Percentiles rank a stretch among this genome's conserved stretches.
Evolutionary conservation across 1,140 invertebrate genomes (phyloP).

Genomic region (Periplaneta americana): DNA sequence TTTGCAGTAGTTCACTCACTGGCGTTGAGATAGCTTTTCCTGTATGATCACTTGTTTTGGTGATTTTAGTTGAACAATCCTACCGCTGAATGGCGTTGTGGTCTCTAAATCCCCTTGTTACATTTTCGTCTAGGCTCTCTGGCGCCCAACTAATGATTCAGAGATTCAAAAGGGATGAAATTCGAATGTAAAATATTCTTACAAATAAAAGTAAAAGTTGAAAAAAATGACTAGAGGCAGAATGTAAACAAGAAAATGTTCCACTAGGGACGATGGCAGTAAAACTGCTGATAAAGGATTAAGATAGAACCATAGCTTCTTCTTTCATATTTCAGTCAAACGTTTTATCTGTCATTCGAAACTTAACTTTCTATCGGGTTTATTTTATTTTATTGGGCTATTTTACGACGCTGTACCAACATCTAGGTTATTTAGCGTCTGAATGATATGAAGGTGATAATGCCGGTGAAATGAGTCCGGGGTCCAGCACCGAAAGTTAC

Average conservation of each 20-base stretch:
- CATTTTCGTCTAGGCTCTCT: not conserved
- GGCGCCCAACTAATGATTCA: not conserved
- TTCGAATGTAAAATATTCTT: not conserved
- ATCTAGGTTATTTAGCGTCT: too few relatives aligned
- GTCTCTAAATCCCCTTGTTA: not conserved
- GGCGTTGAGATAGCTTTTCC: too few relatives aligned
- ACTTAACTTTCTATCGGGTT: too few relatives aligned
- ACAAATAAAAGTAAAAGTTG: not conserved
- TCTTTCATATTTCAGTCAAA: not conserved
- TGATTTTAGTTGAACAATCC: not conserved
- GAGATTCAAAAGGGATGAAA: too few relatives aligned
- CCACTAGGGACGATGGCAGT: not conserved
- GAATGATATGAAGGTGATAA: too few relatives aligned
- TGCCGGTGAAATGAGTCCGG: too few relatives aligned
- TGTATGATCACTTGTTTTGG: not conserved
- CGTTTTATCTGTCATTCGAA: not conserved
- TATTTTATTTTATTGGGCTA: too few relatives aligned
- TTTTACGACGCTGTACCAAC: too few relatives aligned
- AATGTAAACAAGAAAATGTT: not conserved
- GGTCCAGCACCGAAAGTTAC: too few relatives aligned
- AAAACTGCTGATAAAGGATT: not conserved
- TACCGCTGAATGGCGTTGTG: not conserved
- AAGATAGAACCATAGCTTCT: not conserved
- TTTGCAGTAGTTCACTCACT: not conserved
- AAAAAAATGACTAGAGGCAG: too few relatives aligned